phyloP scores from a whole-genome alignment of 2,113 vertebrate species.

The Nannobrachium achirus region DNA sequence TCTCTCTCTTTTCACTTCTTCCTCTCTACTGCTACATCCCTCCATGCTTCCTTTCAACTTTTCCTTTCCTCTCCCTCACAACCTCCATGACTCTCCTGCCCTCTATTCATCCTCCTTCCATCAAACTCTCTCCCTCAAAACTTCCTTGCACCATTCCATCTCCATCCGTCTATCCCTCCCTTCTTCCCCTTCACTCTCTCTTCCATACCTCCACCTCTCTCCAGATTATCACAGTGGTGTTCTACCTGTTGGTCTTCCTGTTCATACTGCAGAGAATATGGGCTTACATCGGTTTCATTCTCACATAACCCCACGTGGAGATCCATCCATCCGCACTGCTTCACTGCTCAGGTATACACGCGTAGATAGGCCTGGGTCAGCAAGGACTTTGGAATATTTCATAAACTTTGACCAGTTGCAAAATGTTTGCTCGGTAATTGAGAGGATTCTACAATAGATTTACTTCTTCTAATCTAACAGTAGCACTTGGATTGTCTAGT shows the following conservation, averaged over 20 bases:
- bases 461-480: not conserved
- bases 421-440: no score
- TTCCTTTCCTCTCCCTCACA: not conserved
- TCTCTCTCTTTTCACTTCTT: not conserved
- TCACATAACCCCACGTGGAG: slow-evolving; percentile 50
- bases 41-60: not conserved
- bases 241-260: slow-evolving; percentile 72
- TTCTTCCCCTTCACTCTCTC: not conserved
- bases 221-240: slow-evolving; percentile 64
- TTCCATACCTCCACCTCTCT: slow-evolving; percentile 16
- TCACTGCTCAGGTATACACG: slow-evolving; percentile 47
- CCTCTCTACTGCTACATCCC: not conserved
- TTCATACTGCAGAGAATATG: slow-evolving; percentile 69
- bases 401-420: no score
- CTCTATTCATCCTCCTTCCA: not conserved
- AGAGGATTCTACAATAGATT: no score
- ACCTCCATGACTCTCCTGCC: not conserved
- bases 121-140: no score
- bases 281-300: slow-evolving; percentile 63
- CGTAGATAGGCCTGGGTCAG: no score
- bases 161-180: not conserved
- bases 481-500: not conserved
- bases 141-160: no score
- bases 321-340: slow-evolving; percentile 8
- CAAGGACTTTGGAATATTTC: no score